Evolutionary conservation across 2,888 invertebrate genomes (phyloP).

Genomic region (Sarcophaga subvicina): DNA sequence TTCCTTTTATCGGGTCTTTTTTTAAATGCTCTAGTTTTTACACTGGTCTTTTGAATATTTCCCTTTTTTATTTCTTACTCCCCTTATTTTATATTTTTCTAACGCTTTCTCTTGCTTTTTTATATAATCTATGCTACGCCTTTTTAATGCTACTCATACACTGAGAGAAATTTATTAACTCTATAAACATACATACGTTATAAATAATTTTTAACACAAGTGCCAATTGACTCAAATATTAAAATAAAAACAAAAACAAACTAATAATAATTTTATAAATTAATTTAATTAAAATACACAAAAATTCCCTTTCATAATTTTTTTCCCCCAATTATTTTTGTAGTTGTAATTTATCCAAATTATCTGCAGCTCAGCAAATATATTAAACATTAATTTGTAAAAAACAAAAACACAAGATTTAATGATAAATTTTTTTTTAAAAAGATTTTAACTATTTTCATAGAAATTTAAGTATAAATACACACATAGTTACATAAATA

Average conservation of each 20-base stretch:
- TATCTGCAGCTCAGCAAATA: not conserved
- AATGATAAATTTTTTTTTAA: not conserved
- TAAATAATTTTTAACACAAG: conserved; percentile 67
- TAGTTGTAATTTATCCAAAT: conserved; percentile 16
- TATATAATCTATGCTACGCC: conserved; percentile 31
- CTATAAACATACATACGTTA: conserved; percentile 20
- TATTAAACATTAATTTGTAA: not conserved
- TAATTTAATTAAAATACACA: conserved; percentile 36
- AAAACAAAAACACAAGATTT: not conserved
- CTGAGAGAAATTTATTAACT: conserved; percentile 48
- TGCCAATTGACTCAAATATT: conserved; percentile 70
- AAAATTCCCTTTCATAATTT: not conserved
- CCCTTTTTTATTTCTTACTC: not conserved
- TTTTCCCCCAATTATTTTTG: conserved; percentile 2
- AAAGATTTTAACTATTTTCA: not conserved
- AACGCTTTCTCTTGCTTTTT: conserved; percentile 52
- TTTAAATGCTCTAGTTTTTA: conserved; percentile 40
- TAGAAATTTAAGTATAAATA: no score
- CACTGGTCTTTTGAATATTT: conserved; percentile 46
- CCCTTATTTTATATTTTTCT: conserved; percentile 1
- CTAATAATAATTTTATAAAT: conserved; percentile 12
- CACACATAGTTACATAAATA: not conserved
- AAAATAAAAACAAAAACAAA: conserved; percentile 18
- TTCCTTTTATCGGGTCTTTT: not conserved
- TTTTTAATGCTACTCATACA: conserved; percentile 60